Conservation (phyloP, 2,113 vertebrate species). For the Engystomops pustulosus region DNA sequence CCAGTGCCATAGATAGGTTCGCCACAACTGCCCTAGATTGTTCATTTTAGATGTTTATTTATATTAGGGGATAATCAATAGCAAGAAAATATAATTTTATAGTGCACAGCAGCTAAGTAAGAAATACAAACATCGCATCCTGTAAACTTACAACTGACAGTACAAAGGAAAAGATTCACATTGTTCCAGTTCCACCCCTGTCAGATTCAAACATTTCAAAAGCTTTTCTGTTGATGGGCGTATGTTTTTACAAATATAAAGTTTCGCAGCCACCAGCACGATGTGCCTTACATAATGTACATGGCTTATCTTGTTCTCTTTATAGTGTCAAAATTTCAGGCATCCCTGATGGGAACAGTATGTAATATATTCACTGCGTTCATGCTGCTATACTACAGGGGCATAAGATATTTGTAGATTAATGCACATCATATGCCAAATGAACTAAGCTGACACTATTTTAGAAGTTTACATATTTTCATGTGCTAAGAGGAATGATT, state of each 20-base stretch:
- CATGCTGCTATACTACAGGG: background rate
- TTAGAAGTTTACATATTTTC: background rate
- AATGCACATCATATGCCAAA: background rate
- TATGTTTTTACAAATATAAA: constrained; percentile 11
- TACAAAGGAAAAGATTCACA: background rate
- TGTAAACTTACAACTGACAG: background rate
- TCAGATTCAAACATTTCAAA: constrained; percentile 15
- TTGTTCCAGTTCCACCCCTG: constrained; percentile 39
- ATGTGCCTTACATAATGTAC: constrained; percentile 20
- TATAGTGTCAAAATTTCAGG: constrained; percentile 10
- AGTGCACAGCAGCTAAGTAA: background rate
- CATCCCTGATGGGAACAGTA: constrained; percentile 27
- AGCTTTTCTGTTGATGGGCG: constrained; percentile 2
- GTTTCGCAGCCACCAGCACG: constrained; percentile 11
- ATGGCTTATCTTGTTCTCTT: constrained; percentile 41
- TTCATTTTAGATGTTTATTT: no score
- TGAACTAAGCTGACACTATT: constrained; percentile 20
- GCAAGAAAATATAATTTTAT: no score
- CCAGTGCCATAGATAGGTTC: no score
- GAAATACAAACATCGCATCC: background rate
- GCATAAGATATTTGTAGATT: constrained; percentile 7
- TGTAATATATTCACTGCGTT: constrained; percentile 23
- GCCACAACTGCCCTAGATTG: no score
- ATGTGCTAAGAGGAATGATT: background rate
- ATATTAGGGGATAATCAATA: no score